Evolutionary conservation across 2,888 invertebrate species (phyloP).

Genomic region (Octodonta nipae): DNA sequence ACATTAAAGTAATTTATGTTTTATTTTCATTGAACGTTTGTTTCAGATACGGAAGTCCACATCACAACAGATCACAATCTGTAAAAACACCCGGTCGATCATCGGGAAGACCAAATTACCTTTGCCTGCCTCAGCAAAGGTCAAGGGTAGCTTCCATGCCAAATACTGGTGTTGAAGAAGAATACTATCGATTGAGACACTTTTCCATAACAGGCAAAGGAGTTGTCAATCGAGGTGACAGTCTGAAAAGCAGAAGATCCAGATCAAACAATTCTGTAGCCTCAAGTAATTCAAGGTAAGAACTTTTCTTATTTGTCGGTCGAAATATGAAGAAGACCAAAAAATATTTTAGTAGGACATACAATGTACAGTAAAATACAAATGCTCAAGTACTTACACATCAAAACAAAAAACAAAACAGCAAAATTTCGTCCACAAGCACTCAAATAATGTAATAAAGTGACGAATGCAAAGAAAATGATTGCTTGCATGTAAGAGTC

Average conservation of each 20-base stretch:
- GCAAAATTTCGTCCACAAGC: no score
- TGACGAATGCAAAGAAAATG: no score
- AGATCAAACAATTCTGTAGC: conserved; percentile 79
- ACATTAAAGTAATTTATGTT: no score
- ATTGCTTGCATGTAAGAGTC: no score
- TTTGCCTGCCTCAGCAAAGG: conserved; percentile 72
- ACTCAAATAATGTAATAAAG: no score
- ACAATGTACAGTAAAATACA: no score
- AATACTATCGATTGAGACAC: conserved; percentile 80
- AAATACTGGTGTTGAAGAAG: conserved; percentile 79
- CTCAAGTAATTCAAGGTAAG: conserved; percentile 63
- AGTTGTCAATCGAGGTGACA: conserved; percentile 85
- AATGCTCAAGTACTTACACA: no score
- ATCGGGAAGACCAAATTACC: conserved; percentile 57
- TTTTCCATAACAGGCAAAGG: conserved; percentile 89
- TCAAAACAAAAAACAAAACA: no score
- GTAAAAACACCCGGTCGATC: conserved; percentile 68
- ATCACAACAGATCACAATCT: conserved; percentile 77
- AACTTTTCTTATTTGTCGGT: no score
- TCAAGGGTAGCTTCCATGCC: conserved; percentile 69
- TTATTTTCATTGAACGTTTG: conserved; percentile 4
- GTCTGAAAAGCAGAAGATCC: conserved; percentile 71
- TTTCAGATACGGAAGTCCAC: conserved; percentile 70
- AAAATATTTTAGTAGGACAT: no score
- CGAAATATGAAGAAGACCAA: no score